These are phyloP conservation scores for Erythrolamprus reginae DNA, from an alignment of 2,113 vertebrate species.

Conservation along the genomic window DNA sequence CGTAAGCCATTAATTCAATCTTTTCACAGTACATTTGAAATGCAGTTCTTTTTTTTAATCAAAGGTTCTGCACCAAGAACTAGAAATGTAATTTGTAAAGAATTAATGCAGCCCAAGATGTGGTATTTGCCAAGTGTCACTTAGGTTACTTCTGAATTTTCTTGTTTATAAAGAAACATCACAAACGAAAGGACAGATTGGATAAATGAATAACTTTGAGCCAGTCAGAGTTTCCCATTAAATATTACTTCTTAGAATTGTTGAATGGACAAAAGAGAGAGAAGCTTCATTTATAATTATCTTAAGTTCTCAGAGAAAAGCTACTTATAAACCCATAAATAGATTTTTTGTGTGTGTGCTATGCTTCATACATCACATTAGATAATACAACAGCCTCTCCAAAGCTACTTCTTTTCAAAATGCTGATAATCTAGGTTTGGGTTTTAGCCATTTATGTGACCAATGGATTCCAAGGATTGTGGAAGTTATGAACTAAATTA, in stretches of 20 bases:
- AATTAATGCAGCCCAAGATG: background rate
- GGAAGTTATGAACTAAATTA: background rate
- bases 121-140: background rate
- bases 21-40: constrained; percentile 15
- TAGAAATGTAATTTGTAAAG: background rate
- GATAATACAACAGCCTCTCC: background rate
- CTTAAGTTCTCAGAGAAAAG: background rate
- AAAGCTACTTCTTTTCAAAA: background rate
- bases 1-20: background rate
- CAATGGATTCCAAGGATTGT: background rate
- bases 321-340: background rate
- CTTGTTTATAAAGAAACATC: background rate
- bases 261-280: background rate
- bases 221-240: background rate
- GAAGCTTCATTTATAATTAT: background rate
- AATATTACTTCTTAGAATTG: background rate
- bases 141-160: background rate
- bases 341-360: background rate
- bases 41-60: constrained; percentile 4
- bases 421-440: background rate
- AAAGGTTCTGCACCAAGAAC: background rate
- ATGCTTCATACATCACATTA: background rate
- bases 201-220: background rate
- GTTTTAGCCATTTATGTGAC: background rate
- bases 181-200: background rate